Conservation (phyloP, 2,888 invertebrate species). For the Pheosia gnoma region DNA sequence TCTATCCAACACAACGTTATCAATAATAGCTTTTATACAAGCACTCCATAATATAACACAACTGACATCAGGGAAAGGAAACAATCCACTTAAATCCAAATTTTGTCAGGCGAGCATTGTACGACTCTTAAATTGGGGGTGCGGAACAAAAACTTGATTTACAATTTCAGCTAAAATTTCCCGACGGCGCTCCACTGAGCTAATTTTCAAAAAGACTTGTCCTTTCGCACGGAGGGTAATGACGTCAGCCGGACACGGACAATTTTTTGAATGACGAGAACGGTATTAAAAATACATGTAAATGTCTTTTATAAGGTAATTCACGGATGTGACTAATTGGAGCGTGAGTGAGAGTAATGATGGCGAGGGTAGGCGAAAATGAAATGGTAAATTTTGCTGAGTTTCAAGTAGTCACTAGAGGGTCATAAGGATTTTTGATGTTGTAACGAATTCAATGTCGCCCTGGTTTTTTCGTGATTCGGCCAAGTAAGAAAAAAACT, state of each 20-base stretch:
- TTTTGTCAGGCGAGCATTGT: slow-evolving; percentile 37
- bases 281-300: slow-evolving; percentile 59
- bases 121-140: slow-evolving; percentile 32
- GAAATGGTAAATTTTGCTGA: slow-evolving; percentile 2
- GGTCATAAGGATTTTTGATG: not conserved
- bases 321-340: slow-evolving; percentile 56
- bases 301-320: slow-evolving; percentile 49
- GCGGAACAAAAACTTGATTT: slow-evolving; percentile 62
- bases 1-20: slow-evolving; percentile 17
- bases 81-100: slow-evolving; percentile 41
- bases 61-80: slow-evolving; percentile 34
- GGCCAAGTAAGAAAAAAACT: no score
- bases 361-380: slow-evolving; percentile 27
- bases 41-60: slow-evolving; percentile 31
- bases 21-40: slow-evolving; percentile 24
- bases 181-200: slow-evolving; percentile 49
- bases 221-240: slow-evolving; percentile 44
- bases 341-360: slow-evolving; percentile 49
- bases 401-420: not conserved
- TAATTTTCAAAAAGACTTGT: slow-evolving; percentile 66
- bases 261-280: slow-evolving; percentile 43
- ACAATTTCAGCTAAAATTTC: slow-evolving; percentile 57
- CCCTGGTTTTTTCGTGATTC: not conserved
- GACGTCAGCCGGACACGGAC: slow-evolving; percentile 42
- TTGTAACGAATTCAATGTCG: not conserved